Evolutionary conservation across 1,140 invertebrate species (phyloP).

Genomic region (Danaus melanippus): DNA sequence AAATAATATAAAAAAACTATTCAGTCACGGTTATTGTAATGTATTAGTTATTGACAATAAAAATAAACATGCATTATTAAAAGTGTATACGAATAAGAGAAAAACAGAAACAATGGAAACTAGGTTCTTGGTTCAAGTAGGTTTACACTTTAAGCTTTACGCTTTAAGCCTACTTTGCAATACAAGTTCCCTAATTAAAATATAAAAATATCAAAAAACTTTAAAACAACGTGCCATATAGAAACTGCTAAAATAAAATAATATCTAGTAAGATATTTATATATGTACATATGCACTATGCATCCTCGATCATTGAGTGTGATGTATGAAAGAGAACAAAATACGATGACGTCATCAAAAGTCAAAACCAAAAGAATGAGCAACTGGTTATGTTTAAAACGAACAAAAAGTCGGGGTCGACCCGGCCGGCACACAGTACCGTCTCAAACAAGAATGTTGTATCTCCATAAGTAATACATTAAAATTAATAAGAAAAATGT

Average conservation of each 20-base stretch:
- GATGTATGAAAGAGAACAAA: too few species aligned
- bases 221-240: not conserved
- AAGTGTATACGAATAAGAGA: slow-evolving; percentile 1
- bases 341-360: slow-evolving; percentile 35
- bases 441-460: not conserved
- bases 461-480: too few species aligned
- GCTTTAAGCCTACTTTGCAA: slow-evolving; percentile 12
- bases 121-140: slow-evolving; percentile 9
- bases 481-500: too few species aligned
- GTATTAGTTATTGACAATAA: too few species aligned
- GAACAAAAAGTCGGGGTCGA: slow-evolving; percentile 23
- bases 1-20: too few species aligned
- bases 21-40: too few species aligned
- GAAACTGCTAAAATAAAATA: too few species aligned
- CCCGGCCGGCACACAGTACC: slow-evolving; percentile 1
- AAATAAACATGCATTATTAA: too few species aligned
- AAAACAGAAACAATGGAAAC: slow-evolving; percentile 15
- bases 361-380: slow-evolving; percentile 33
- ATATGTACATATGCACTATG: too few species aligned
- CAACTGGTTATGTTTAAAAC: slow-evolving; percentile 36
- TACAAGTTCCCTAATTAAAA: slow-evolving; percentile 26
- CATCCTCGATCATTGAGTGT: too few species aligned
- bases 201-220: slow-evolving; percentile 17
- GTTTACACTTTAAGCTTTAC: not conserved
- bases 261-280: too few species aligned